Evolutionary conservation across 2,113 vertebrate species (phyloP).

Genomic region (Polypterus bichir): DNA sequence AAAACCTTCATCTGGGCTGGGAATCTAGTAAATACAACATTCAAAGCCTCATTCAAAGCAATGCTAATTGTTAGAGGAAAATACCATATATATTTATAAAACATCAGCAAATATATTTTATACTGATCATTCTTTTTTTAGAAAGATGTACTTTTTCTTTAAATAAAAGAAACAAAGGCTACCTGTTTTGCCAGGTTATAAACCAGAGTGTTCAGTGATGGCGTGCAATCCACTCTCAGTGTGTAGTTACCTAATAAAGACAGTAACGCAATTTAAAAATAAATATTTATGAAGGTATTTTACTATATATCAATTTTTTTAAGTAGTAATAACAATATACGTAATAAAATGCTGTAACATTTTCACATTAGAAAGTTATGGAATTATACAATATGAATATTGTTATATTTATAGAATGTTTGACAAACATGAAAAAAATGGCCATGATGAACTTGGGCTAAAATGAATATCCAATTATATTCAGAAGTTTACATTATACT

Average conservation of each 20-base stretch:
- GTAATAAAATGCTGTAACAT: too few relatives aligned
- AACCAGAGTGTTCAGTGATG: conserved; percentile 73
- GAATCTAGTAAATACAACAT: conserved; percentile 49
- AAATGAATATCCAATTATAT: too few relatives aligned
- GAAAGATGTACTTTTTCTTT: not conserved
- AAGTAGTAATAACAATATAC: too few relatives aligned
- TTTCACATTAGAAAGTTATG: too few relatives aligned
- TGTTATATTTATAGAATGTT: too few relatives aligned
- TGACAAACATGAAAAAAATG: too few relatives aligned
- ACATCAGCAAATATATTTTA: not conserved
- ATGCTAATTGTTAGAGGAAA: not conserved
- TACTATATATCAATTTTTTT: too few relatives aligned
- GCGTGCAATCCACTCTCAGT: conserved; percentile 84
- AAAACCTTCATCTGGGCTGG: conserved; percentile 77
- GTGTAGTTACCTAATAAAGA: conserved; percentile 81
- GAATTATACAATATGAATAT: too few relatives aligned
- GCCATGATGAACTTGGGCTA: too few relatives aligned
- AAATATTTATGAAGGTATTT: not conserved
- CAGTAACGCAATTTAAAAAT: not conserved
- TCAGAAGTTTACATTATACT: too few relatives aligned
- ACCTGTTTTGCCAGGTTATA: conserved; percentile 86
- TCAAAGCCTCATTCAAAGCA: not conserved
- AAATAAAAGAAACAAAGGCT: conserved; percentile 15
- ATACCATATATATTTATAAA: conserved; percentile 1
- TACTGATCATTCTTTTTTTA: not conserved